A percentile compares a stretch with the other conserved stretches of the same genome.
Conservation (phyloP, 2,113 vertebrate genomes). For the Ardeotis arabs region DNA sequence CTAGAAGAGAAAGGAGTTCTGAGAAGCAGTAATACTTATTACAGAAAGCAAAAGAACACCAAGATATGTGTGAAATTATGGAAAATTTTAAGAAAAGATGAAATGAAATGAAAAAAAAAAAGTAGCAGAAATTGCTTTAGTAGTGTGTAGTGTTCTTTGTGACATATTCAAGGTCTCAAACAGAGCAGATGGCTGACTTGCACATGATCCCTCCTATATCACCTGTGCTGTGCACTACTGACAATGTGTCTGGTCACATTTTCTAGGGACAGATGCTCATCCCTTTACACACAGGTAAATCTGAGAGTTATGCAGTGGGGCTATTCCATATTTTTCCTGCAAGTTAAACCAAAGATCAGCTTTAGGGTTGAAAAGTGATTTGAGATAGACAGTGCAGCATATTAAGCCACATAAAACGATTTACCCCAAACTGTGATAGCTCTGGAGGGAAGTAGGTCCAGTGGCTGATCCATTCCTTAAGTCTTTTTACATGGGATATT, state of each 20-base stretch:
- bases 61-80: not conserved
- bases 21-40: not conserved
- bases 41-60: not conserved
- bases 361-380: not conserved
- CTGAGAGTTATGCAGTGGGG: not conserved
- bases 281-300: not conserved
- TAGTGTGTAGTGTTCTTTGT: not conserved
- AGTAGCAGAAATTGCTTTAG: not conserved
- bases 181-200: conserved; percentile 24
- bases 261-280: not conserved
- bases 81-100: not conserved
- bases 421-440: not conserved
- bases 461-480: not conserved
- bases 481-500: not conserved
- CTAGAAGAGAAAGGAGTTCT: not conserved
- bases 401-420: not conserved
- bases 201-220: not conserved
- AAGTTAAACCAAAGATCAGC: not conserved
- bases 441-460: not conserved
- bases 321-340: not conserved
- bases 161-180: not conserved
- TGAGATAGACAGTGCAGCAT: not conserved
- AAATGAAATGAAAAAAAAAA: not conserved
- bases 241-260: not conserved
- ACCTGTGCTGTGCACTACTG: not conserved